Conservation (phyloP, 2,888 invertebrate genomes). For the Agriopis marginaria region DNA sequence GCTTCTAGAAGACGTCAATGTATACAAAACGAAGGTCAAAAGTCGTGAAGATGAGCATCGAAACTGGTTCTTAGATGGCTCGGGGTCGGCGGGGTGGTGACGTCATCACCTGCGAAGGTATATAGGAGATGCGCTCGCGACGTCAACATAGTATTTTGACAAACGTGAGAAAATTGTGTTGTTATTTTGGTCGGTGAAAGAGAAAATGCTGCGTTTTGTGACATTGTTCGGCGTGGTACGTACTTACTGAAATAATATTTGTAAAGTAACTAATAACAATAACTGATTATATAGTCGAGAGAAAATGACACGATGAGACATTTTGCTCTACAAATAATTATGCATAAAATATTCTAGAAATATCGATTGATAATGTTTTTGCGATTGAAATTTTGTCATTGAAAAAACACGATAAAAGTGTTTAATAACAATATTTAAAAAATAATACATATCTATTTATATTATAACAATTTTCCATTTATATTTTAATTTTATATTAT, state of each 20-base stretch:
- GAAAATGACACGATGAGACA: background rate
- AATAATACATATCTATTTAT: background rate
- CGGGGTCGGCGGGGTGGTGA: conserved; percentile 57
- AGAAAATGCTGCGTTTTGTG: conserved; percentile 71
- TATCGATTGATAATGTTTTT: too few relatives aligned
- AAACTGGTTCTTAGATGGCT: conserved; percentile 62
- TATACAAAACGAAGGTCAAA: conserved; percentile 65
- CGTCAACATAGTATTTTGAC: conserved; percentile 65
- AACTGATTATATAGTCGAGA: background rate
- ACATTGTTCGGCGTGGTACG: conserved; percentile 71
- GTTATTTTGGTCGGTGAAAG: conserved; percentile 40
- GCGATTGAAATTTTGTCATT: too few relatives aligned
- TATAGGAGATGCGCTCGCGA: conserved; percentile 77
- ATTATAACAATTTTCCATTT: too few relatives aligned
- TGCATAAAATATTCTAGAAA: background rate
- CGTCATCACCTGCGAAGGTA: conserved; percentile 78
- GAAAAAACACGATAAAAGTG: too few relatives aligned
- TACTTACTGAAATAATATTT: conserved; percentile 34
- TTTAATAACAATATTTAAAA: background rate
- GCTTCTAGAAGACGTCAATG: conserved; percentile 55
- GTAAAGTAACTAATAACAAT: background rate
- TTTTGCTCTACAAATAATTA: background rate
- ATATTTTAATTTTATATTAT: background rate
- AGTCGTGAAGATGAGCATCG: conserved; percentile 71
- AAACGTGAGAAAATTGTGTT: conserved; percentile 59